phyloP scores from a whole-genome alignment of 2,113 vertebrate genomes.

The Aegotheles bennettii region DNA sequence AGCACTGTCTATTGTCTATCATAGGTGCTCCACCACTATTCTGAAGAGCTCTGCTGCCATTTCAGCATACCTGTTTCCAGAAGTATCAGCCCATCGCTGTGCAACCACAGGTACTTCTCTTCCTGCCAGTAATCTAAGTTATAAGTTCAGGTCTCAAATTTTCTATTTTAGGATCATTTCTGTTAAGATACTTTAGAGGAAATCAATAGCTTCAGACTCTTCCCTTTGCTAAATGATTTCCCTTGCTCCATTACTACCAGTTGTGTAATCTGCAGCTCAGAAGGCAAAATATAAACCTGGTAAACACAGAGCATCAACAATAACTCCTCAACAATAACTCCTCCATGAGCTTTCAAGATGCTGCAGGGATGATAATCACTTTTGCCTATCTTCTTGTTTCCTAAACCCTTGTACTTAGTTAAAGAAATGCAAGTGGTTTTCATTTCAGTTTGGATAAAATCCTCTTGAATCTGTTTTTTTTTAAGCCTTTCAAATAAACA shows the following conservation, averaged over 20 bases:
- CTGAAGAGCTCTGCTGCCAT: background rate
- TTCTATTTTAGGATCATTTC: background rate
- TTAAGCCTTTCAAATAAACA: slow-evolving; percentile 9
- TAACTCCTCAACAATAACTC: background rate
- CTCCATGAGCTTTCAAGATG: background rate
- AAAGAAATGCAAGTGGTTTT: background rate
- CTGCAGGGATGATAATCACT: background rate
- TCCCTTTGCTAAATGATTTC: background rate
- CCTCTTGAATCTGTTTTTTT: background rate
- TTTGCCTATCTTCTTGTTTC: background rate
- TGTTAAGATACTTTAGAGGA: background rate
- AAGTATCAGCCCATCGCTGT: background rate
- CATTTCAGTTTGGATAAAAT: background rate
- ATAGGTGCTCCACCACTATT: fast-evolving
- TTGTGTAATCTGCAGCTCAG: background rate
- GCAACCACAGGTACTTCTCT: background rate
- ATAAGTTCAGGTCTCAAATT: background rate
- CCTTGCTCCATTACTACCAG: background rate
- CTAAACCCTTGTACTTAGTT: background rate
- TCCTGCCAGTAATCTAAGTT: background rate
- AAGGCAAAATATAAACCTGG: background rate
- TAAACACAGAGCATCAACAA: background rate
- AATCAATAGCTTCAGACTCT: background rate
- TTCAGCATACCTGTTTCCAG: background rate
- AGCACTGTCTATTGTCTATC: fast-evolving